Evolutionary conservation across 2,888 invertebrate genomes (phyloP), one percentile per base, ranked within the genome.

Genomic region (Dorcus parallelipipedus): DNA sequence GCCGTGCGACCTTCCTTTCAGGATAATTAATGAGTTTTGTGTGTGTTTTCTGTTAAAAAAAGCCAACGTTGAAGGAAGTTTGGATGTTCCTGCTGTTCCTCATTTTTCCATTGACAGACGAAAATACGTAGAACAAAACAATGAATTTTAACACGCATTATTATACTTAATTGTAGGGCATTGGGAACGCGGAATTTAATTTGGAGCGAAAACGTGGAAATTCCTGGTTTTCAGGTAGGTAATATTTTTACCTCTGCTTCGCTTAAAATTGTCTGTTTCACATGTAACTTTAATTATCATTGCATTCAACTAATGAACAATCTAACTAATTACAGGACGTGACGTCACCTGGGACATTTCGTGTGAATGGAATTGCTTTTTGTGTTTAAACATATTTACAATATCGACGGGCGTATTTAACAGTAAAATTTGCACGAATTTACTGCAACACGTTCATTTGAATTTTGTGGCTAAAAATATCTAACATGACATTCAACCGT

Each of bases 221-320:
- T 47, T 45, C 45, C 20, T 17, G 20, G 41, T 14, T 23, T 9
- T 10, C 9, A 9, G 45, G 23, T 20, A 10, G 17, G 20, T 20
- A 20, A 45, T 45, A 20, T 45, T 20, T 23, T 9, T 10, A 17
- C 1, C 10, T 49, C 33, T 39, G 45, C 38, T 54, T 52, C 54
- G 59, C 62, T 62, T 62, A 59, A 66, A 60, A 64, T 53, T 67
- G 58, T 56, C 52, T 63, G 47, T 63, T 61, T 61, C 68, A 67
- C 65, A 65, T 65, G 65, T 60, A 61, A 62, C 60, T 64, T 68
- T 75, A 74, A 75, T 75, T 75, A 74, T 72, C 73, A 70, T 73
- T 71, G 73, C 73, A 73, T 73, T 72, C 70, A 73, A 67, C 71
- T 73, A 74, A 74, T 74, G 72, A 75, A 74, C 74, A 71, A 73